Evolutionary conservation across 1,140 invertebrate genomes (phyloP).

Genomic region (Drosophila santomea): DNA sequence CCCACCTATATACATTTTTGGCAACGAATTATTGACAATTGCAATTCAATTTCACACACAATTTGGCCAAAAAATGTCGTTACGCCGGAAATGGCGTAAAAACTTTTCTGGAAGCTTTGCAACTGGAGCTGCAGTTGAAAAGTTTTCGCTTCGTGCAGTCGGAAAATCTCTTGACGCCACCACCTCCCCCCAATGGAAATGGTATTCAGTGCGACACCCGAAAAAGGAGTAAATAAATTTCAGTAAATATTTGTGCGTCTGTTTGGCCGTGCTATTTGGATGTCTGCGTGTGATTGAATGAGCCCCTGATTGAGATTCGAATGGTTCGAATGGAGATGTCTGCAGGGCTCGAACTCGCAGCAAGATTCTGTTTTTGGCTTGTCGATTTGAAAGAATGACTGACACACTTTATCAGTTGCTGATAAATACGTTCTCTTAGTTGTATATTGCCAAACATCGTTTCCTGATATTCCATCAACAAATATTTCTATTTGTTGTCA

Average conservation of each 20-base stretch:
- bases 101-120: slow-evolving; percentile 54
- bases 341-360: neutral
- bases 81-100: slow-evolving; percentile 67
- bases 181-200: slow-evolving; percentile 56
- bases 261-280: slow-evolving; percentile 21
- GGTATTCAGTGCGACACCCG: slow-evolving; percentile 62
- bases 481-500: neutral
- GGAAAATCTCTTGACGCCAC: slow-evolving; percentile 21
- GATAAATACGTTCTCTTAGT: slow-evolving; percentile 25
- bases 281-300: slow-evolving; percentile 59
- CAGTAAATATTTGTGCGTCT: slow-evolving; percentile 54
- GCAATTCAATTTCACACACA: slow-evolving; percentile 82
- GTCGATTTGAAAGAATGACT: slow-evolving; percentile 40
- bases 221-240: slow-evolving; percentile 48
- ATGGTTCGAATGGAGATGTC: slow-evolving; percentile 47
- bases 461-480: neutral
- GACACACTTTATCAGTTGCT: slow-evolving; percentile 32
- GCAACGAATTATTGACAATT: slow-evolving; percentile 81
- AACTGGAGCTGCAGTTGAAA: slow-evolving; percentile 57
- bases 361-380: slow-evolving; percentile 37
- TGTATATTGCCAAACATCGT: neutral
- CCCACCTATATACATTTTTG: slow-evolving; percentile 49
- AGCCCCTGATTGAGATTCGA: slow-evolving; percentile 66
- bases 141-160: slow-evolving; percentile 50
- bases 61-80: slow-evolving; percentile 75